phyloP scores from a whole-genome alignment of 2,113 vertebrate genomes.

The Gorilla gorilla region DNA sequence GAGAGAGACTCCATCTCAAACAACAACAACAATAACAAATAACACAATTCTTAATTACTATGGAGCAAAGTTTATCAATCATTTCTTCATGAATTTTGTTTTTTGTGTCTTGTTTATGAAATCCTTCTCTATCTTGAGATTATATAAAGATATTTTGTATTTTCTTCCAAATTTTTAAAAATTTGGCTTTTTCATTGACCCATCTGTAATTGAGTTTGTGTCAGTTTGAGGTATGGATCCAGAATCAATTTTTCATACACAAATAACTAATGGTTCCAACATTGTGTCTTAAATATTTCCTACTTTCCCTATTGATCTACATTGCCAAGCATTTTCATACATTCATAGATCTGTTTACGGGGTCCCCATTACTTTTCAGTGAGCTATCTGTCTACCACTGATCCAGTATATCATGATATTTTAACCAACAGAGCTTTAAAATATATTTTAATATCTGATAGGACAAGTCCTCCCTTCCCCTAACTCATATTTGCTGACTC shows the following conservation, averaged over 20 bases:
- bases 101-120: background rate
- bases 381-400: background rate
- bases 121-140: background rate
- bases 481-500: background rate
- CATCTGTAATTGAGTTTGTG: background rate
- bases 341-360: background rate
- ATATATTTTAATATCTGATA: background rate
- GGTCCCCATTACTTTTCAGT: background rate
- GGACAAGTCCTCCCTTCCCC: background rate
- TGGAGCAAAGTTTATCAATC: background rate
- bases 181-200: background rate
- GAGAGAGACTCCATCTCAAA: no score
- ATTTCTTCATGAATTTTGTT: background rate
- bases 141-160: background rate
- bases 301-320: background rate
- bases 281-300: background rate
- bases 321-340: background rate
- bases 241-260: background rate
- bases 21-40: no score
- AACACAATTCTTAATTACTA: background rate
- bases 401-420: background rate
- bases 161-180: background rate
- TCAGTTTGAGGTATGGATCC: background rate
- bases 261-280: background rate
- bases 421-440: slow-evolving; percentile 9